Evolutionary conservation across 2,888 invertebrate species (phyloP), one percentile per base, ranked within the genome.

Genomic region (Poecilobothrus nobilitatus): DNA sequence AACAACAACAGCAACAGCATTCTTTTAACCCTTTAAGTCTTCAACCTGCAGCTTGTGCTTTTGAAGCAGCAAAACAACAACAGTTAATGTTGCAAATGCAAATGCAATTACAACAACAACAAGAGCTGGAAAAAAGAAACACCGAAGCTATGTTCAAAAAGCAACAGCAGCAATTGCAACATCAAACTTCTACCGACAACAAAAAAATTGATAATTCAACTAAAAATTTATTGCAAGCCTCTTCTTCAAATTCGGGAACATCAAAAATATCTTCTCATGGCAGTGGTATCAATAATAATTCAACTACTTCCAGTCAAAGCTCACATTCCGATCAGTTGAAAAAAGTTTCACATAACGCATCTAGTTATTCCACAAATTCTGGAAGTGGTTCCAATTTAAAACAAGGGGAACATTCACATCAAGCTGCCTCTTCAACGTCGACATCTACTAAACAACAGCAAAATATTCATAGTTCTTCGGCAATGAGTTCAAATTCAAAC

Each of bases 191-290:
- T 18, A 62, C 68, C 1, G 68, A 70, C 9, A 61, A 12, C n/a
- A 18, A 15, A 53, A 70, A 63, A 63, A 68, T 27, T 64, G 71
- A 71, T 12, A 53, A 18, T 53, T 15, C 53, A 6, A 53, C 9
- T 53, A 53, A 53, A 53, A 18, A 12, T 53, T 53, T 18, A 53
- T 18, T 18, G 18, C 53, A 53, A 12, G 9, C 41, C 12, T 53
- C 10, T 63, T 66, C 68, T 7, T 67, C 70, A 10, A 68, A 63
- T 64, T 44, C 66, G 1, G 66, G 53, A n/a, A 53, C n/a, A 5
- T 53, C 53, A 18, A 53, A 53, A 53, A 18, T 53, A 18, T 53
- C 53, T 18, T 2, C 15, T 18, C 53, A 53, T 53, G 53, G 53
- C 6, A 53, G 53, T 53, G 15, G 18, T 3, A 6, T n/a, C 6